phyloP scores from a whole-genome alignment of 2,113 vertebrate genomes.

The Otus sunia region DNA sequence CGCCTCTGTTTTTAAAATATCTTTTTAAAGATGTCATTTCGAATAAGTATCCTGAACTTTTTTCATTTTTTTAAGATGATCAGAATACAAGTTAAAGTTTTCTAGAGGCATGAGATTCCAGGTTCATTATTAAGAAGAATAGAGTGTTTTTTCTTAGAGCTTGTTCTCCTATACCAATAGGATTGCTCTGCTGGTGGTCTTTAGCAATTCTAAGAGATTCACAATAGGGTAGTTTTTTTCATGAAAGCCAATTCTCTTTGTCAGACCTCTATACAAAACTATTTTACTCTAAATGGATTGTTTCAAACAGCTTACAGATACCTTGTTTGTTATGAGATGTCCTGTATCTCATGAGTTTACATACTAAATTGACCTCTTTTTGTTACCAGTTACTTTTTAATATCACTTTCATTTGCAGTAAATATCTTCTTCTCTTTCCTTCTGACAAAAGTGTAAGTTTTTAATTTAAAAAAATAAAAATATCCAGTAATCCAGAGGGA shows the following conservation, averaged over 20 bases:
- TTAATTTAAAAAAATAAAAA: background rate
- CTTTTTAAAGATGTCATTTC: background rate
- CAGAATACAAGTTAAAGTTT: background rate
- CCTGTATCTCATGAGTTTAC: background rate
- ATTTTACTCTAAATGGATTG: background rate
- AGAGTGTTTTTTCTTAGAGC: background rate
- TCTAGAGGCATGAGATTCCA: background rate
- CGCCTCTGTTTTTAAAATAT: background rate
- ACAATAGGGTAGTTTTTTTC: background rate
- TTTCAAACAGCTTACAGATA: constrained; percentile 1
- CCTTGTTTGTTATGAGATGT: background rate
- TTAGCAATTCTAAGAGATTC: constrained; percentile 3
- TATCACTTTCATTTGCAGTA: background rate
- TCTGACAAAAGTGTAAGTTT: background rate
- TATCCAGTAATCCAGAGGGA: background rate
- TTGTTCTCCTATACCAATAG: background rate
- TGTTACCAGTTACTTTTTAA: background rate
- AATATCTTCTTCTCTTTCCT: background rate
- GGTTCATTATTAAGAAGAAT: background rate
- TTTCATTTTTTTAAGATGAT: background rate
- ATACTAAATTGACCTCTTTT: background rate
- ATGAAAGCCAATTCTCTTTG: constrained; percentile 18
- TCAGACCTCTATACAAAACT: constrained; percentile 19
- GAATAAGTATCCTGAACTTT: background rate
- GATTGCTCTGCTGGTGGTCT: constrained; percentile 43